Evolutionary conservation across 2,888 invertebrate species (phyloP).

Genomic region (Caradrina clavipalpis): DNA sequence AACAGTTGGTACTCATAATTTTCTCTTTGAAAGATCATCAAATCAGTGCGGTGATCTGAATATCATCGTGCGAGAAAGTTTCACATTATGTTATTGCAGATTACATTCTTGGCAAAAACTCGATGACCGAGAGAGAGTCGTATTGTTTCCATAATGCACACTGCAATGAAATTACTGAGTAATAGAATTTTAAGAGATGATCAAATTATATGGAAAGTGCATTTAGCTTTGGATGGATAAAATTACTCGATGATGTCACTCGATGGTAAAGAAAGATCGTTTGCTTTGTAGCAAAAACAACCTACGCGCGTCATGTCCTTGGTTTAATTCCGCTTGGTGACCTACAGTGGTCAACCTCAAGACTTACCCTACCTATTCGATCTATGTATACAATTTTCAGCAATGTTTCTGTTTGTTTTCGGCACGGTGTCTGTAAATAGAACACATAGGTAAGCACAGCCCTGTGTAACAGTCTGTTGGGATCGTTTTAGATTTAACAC

Average conservation of each 20-base stretch:
- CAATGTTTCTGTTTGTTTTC: neutral
- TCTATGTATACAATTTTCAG: neutral
- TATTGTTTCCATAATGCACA: constrained; percentile 61
- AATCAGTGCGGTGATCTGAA: constrained; percentile 70
- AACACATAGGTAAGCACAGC: neutral
- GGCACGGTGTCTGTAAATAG: no score
- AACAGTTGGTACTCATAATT: constrained; percentile 44
- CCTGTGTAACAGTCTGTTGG: neutral
- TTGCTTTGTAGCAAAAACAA: constrained; percentile 1
- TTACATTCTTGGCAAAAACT: constrained; percentile 66
- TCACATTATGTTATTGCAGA: constrained; percentile 69
- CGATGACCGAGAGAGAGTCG: constrained; percentile 56
- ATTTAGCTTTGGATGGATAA: constrained; percentile 19
- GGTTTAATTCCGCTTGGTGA: neutral
- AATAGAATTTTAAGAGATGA: constrained; percentile 44
- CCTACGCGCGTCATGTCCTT: neutral
- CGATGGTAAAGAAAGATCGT: neutral
- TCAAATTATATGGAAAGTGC: constrained; percentile 43
- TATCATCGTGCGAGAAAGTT: constrained; percentile 77
- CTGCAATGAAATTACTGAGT: constrained; percentile 48
- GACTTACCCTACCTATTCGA: neutral
- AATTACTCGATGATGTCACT: constrained; percentile 17
- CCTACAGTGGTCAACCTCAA: neutral
- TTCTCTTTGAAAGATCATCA: constrained; percentile 62
- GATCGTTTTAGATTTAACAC: constrained; percentile 5